Base-by-base conservation (phyloP, 2,888 invertebrate species). In the Celastrina argiolus region DNA sequence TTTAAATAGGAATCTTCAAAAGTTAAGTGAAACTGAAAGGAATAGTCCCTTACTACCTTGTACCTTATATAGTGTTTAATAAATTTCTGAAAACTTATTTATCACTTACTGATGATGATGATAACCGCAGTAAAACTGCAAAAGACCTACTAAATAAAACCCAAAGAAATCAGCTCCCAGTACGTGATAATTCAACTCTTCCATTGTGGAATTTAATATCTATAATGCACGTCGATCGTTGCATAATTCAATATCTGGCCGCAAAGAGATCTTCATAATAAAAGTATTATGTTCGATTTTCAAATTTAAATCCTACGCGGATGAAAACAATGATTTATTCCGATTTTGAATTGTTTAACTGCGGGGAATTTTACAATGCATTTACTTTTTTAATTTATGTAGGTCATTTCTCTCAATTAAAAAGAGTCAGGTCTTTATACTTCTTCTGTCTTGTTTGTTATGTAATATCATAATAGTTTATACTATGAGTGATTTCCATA, bases 151-250 rank as follows among this genome's bases (percentile, higher is more conserved):
- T 45, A 45, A 18, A 22, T 45, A 45, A 45, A 45, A 45, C 18
- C 45, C 18, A 45, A 45, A 45, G 18, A 45, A 45, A 45, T 18
- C 45, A 45, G 18, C 18, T 18, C 8, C 10, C 45, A 2, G 45
- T 12, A 45, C 45, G 45, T 45, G 18, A 45, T 45, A 45, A 45
- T 45, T 45, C 51, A 51, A 7, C 22, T 16, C 31, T 36, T 22
- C 51, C 34, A 56, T 64, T 64, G 64, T 51, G 64, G 64, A 56
- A 64, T 64, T 64, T 64, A 64, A 64, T 64, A 64, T 64, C 51
- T 64, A 34, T 64, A 64, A 51, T 34, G 51, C 45, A 34, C 64
- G 45, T 14, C 22, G 28, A 28, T 28, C 51, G 26, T 18, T 64
- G 45, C 42, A 51, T 64, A 18, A 64, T 64, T 64, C 45, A 45